Evolutionary conservation across 2,113 vertebrate genomes (phyloP), one percentile per base, ranked within the genome.

Genomic region (Aegithalos caudatus): DNA sequence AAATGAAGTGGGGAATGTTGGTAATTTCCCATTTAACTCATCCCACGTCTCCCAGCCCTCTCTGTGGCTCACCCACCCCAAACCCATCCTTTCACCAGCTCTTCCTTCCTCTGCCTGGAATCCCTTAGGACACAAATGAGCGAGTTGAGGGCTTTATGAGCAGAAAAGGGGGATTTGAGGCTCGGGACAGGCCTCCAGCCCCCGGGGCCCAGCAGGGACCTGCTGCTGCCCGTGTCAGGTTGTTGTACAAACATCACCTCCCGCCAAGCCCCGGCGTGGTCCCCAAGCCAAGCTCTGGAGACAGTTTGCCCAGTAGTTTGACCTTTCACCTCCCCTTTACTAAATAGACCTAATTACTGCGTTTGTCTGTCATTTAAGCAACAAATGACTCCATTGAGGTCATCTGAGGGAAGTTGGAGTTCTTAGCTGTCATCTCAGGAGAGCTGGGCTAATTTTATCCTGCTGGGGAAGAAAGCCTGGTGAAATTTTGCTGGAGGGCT

Each of bases 291-390:
- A 98, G 97, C 94, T 40, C 88, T 94, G 97, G 98, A 98, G 98
- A 98, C 95, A 95, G 98, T 98, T 96, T 97, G 97, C 97, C 95
- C 96, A 97, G 95, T 96, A 89, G 98, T 95, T 95, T 98, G 98
- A 98, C 98, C 98, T 99, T 98, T 99, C 98, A 98, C 98, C 98
- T 97, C 97, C 97, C 97, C 98, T 97, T 97, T 97, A 92, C 98
- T 99, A 98, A 99, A 98, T 98, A 98, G 97, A 98, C 97, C 98
- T 99, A 99, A 99, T 99, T 99, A 98, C 98, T 98, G 98, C 98
- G 97, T 99, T 98, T 98, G 98, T 98, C 98, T 99, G 98, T 99
- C 99, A 98, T 98, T 98, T 97, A 97, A 98, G 98, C 98, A 98
- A 98, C 98, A 98, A 98, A 98, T 98, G 98, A 99, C 98, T 98